Conservation (phyloP, 2,888 invertebrate genomes). For the Drosophila nr. fundita region DNA sequence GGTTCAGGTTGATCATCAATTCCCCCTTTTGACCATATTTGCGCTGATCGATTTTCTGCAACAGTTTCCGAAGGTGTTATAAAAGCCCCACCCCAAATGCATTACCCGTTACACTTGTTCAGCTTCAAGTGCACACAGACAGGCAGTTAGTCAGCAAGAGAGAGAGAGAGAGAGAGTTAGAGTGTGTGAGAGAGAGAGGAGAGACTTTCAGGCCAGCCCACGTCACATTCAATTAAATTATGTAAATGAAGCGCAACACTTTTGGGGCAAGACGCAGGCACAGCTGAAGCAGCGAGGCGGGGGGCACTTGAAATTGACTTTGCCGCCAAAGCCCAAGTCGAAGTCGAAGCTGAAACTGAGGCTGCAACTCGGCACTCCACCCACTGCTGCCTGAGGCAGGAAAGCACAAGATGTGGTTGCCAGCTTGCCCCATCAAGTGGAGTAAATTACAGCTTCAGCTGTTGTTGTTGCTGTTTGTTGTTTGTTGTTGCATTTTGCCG, state of each 20-base stretch:
- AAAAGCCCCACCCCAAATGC: constrained; percentile 64
- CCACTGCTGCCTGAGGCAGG: constrained; percentile 62
- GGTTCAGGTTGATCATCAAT: background rate
- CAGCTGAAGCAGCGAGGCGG: constrained; percentile 2
- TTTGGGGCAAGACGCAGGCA: constrained; percentile 44
- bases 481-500: constrained; percentile 49
- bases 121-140: constrained; percentile 5
- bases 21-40: background rate
- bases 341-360: constrained; percentile 8
- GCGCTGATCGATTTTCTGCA: constrained; percentile 2
- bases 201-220: constrained; percentile 36
- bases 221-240: constrained; percentile 83
- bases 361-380: constrained; percentile 60
- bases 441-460: constrained; percentile 66
- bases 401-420: constrained; percentile 30
- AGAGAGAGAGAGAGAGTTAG: too few species aligned
- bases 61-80: constrained; percentile 58
- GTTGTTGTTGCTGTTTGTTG: constrained; percentile 34
- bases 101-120: constrained; percentile 73
- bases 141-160: too few species aligned
- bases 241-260: constrained; percentile 79
- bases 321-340: constrained; percentile 35
- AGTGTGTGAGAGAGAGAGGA: background rate
- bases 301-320: constrained; percentile 53
- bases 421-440: constrained; percentile 56